Percentiles rank a stretch among this genome's conserved stretches.
These are phyloP conservation scores for Silurus glanis DNA, from an alignment of 2,113 vertebrate genomes.

Conservation along the genomic window DNA sequence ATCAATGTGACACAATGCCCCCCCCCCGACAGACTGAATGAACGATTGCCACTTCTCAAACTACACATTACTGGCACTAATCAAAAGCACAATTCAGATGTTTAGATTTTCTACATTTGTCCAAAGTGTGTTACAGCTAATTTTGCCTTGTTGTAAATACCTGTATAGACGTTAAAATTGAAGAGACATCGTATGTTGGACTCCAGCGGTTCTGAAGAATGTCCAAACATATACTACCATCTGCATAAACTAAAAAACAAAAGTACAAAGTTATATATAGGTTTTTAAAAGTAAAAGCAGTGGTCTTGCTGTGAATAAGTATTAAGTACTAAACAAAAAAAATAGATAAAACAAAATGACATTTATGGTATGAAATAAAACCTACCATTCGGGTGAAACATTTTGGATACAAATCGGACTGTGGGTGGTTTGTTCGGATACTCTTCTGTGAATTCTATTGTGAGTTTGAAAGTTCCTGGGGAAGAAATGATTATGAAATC, in stretches of 20 bases:
- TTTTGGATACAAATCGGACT: constrained; percentile 99
- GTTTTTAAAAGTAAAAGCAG: no score
- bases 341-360: no score
- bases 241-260: constrained; percentile 86
- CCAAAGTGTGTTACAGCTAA: neutral
- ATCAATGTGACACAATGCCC: neutral
- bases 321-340: no score
- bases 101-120: neutral
- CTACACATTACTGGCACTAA: neutral
- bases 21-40: neutral
- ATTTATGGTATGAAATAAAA: neutral
- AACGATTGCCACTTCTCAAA: neutral
- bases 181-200: constrained; percentile 98
- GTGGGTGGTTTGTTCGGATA: constrained; percentile 99
- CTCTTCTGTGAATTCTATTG: constrained; percentile 99
- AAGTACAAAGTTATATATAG: neutral
- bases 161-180: constrained; percentile 99
- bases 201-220: constrained; percentile 99
- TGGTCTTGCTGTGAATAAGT: no score
- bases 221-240: constrained; percentile 99
- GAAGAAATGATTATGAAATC: constrained; percentile 18
- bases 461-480: constrained; percentile 97
- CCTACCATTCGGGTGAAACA: constrained; percentile 99
- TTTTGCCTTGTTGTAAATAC: constrained; percentile 63
- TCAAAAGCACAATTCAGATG: neutral